Conservation (phyloP, 2,797 vertebrate species). For the Orientallactaga sibirica region DNA sequence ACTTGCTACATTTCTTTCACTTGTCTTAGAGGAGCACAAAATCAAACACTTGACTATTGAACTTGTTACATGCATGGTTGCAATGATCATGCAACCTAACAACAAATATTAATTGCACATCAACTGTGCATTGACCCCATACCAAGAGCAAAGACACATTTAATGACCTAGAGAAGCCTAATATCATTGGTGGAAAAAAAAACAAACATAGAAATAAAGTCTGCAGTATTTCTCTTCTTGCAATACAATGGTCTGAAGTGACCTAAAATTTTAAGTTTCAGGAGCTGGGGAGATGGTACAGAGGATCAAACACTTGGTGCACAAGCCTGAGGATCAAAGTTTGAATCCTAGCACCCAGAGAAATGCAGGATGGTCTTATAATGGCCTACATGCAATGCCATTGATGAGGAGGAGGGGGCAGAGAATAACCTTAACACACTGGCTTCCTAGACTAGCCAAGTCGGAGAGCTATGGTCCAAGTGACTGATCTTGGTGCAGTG, state of each 20-base stretch:
- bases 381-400: too few relatives aligned
- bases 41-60: not conserved
- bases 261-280: not conserved
- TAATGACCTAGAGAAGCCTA: not conserved
- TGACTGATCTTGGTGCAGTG: too few relatives aligned
- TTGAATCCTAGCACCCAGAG: too few relatives aligned
- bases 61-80: not conserved
- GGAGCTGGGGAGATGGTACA: too few relatives aligned
- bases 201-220: not conserved
- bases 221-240: not conserved
- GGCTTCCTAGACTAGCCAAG: too few relatives aligned
- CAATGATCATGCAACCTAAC: not conserved
- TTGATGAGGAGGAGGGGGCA: too few relatives aligned
- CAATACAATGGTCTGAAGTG: not conserved
- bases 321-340: too few relatives aligned
- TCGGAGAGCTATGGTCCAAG: too few relatives aligned
- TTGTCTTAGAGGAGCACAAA: slow-evolving; percentile 27
- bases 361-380: too few relatives aligned
- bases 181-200: not conserved
- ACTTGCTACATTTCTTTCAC: not conserved
- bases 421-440: too few relatives aligned
- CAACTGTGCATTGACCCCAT: not conserved
- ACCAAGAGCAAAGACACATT: not conserved
- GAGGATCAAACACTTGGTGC: too few relatives aligned
- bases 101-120: not conserved